Evolutionary conservation across 2,888 invertebrate species (phyloP).

Genomic region (Hesperia comma): DNA sequence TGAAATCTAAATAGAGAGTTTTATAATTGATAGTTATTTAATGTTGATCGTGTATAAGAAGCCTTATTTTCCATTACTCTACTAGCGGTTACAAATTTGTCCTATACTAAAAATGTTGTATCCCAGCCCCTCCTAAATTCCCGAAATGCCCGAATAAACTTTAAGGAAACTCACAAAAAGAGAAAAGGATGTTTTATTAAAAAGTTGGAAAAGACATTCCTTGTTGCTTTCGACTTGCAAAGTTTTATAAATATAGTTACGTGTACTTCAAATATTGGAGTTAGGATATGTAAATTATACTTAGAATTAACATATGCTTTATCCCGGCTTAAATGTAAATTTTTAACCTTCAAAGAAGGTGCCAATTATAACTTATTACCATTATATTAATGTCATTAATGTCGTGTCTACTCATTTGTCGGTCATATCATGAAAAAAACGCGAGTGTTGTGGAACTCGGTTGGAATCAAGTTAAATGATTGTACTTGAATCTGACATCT

Average conservation of each 20-base stretch:
- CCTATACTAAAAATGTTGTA: slow-evolving; percentile 26
- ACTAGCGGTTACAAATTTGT: slow-evolving; percentile 13
- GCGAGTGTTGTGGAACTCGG: too few species aligned
- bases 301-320: neutral
- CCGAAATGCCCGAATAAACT: slow-evolving; percentile 18
- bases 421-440: too few species aligned
- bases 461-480: too few species aligned
- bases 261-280: neutral
- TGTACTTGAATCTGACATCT: too few species aligned
- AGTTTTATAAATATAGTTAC: neutral
- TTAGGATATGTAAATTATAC: neutral
- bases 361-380: too few species aligned
- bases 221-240: slow-evolving; percentile 5
- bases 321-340: neutral
- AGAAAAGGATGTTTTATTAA: slow-evolving; percentile 26
- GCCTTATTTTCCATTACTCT: slow-evolving; percentile 15
- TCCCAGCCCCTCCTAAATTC: slow-evolving; percentile 26
- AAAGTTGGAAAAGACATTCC: slow-evolving; percentile 7
- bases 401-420: too few species aligned
- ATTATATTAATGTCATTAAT: too few species aligned
- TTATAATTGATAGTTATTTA: too few species aligned
- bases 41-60: neutral
- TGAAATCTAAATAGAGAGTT: too few species aligned
- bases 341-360: too few species aligned
- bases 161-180: slow-evolving; percentile 19